phyloP scores from a whole-genome alignment of 1,140 invertebrate species.

The Hydropsyche tenuis region DNA sequence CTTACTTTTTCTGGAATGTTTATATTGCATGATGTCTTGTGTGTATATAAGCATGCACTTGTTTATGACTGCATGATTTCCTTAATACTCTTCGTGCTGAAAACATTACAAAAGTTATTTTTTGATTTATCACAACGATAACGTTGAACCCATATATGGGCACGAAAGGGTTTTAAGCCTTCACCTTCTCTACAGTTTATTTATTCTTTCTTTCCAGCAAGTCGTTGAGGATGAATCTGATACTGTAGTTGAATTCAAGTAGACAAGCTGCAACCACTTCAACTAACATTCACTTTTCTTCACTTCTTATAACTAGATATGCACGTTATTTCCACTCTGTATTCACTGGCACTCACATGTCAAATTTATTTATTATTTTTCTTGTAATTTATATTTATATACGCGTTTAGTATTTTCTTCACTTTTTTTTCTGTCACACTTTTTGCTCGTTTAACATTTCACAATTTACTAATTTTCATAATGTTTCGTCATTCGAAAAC shows the following conservation, averaged over 20 bases:
- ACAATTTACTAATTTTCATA: constrained; percentile 17
- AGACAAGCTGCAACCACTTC: constrained; percentile 41
- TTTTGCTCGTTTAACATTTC: constrained; percentile 26
- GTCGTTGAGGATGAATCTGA: constrained; percentile 47
- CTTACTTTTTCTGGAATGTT: not conserved
- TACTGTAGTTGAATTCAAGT: constrained; percentile 48
- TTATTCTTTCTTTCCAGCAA: constrained; percentile 48
- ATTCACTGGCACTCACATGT: not conserved
- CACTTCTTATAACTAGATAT: constrained; percentile 14
- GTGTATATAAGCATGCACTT: no score
- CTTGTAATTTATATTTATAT: constrained; percentile 23
- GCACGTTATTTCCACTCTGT: constrained; percentile 25
- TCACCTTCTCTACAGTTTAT: constrained; percentile 29
- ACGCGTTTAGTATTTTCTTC: constrained; percentile 28
- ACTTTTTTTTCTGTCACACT: constrained; percentile 23
- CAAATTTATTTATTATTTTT: constrained; percentile 10
- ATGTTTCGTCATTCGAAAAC: constrained; percentile 22
- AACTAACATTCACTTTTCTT: constrained; percentile 32
- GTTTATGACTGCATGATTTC: no score
- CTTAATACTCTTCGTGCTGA: no score
- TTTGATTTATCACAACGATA: no score
- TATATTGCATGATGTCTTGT: no score
- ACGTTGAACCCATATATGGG: not conserved
- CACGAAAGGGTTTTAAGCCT: not conserved
- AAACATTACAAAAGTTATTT: no score